A percentile compares a stretch with the other conserved stretches of the same genome.
phyloP scores from a whole-genome alignment of 2,797 vertebrate species.

The Spinibarbus caldwelli region DNA sequence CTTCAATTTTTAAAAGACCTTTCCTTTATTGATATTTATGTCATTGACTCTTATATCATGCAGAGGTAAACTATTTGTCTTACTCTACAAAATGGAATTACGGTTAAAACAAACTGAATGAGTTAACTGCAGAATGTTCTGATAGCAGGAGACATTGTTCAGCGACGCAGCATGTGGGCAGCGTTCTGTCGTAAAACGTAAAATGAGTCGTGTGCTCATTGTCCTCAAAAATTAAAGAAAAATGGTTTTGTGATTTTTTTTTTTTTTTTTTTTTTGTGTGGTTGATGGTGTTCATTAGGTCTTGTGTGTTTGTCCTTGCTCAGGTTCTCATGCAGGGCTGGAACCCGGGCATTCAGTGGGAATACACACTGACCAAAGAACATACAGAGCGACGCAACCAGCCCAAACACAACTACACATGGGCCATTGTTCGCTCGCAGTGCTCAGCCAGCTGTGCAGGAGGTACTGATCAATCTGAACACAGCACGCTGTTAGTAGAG shows the following conservation, averaged over 20 bases:
- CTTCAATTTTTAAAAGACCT: neutral
- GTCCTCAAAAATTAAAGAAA: neutral
- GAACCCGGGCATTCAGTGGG: constrained; percentile 88
- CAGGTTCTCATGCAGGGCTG: constrained; percentile 87
- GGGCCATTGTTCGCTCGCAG: constrained; percentile 82
- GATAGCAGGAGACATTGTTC: too few relatives aligned
- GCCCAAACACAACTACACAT: constrained; percentile 82
- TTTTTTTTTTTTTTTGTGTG: too few relatives aligned
- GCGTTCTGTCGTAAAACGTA: neutral
- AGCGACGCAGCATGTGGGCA: too few relatives aligned
- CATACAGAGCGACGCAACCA: constrained; percentile 67
- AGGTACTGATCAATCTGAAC: constrained; percentile 71
- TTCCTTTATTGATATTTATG: neutral
- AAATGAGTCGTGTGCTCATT: neutral
- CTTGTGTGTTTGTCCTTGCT: constrained; percentile 43
- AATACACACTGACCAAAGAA: constrained; percentile 80
- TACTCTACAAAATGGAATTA: neutral
- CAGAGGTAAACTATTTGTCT: neutral
- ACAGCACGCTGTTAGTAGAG: neutral
- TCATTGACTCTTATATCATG: too few relatives aligned
- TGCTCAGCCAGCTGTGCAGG: constrained; percentile 87
- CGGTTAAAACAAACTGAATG: neutral
- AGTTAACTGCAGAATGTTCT: neutral
- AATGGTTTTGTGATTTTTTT: neutral
- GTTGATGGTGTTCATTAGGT: neutral